A percentile compares a stretch with the other conserved stretches of the same genome.
These are phyloP conservation scores for Myxocyprinus asiaticus DNA, from an alignment of 2,113 vertebrate species.

Conservation along the genomic window DNA sequence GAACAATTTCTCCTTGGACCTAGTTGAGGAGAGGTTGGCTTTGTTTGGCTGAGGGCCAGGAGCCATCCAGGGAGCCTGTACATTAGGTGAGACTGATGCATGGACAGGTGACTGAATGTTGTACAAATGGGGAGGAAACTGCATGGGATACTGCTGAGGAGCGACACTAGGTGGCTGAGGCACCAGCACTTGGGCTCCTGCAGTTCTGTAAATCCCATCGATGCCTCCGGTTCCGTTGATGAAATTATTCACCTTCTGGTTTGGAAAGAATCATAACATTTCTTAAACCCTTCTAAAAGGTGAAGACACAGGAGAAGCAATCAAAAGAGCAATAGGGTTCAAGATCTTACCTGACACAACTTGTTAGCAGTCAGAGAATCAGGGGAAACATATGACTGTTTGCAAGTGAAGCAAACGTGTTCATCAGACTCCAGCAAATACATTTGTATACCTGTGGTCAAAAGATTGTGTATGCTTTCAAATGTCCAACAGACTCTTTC, in stretches of 20 bases:
- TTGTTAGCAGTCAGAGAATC: slow-evolving; percentile 95
- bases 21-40: slow-evolving; percentile 75
- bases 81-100: slow-evolving; percentile 80
- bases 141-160: slow-evolving; percentile 81
- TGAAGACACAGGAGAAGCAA: neutral
- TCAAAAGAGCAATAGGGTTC: too few relatives aligned
- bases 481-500: neutral
- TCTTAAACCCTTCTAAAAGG: too few relatives aligned
- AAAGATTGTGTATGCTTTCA: neutral
- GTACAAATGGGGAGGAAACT: slow-evolving; percentile 82
- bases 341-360: slow-evolving; percentile 87
- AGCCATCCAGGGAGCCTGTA: slow-evolving; percentile 85
- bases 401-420: slow-evolving; percentile 91
- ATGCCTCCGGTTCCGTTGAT: slow-evolving; percentile 87
- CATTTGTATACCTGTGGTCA: slow-evolving; percentile 86
- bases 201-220: slow-evolving; percentile 73
- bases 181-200: slow-evolving; percentile 71
- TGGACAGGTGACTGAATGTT: slow-evolving; percentile 88
- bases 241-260: slow-evolving; percentile 93
- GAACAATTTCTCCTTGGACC: slow-evolving; percentile 93
- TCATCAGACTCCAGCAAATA: slow-evolving; percentile 93
- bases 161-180: slow-evolving; percentile 83
- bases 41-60: slow-evolving; percentile 79
- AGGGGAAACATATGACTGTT: slow-evolving; percentile 90
- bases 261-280: too few relatives aligned